These are phyloP conservation scores for Peromyscus maniculatus DNA, from an alignment of 2,113 vertebrate genomes.

Conservation along the genomic window DNA sequence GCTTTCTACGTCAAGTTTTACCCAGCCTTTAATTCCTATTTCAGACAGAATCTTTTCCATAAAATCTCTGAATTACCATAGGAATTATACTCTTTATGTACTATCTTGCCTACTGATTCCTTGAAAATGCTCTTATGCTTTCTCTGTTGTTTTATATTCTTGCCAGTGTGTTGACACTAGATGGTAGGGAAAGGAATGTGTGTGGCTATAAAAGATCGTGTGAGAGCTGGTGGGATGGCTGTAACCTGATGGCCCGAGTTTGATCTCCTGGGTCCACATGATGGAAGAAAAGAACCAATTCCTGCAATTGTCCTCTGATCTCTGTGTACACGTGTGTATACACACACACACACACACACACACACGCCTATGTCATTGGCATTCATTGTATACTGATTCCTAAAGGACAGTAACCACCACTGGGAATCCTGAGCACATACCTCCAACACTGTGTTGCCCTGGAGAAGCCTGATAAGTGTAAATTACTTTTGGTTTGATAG, in stretches of 20 bases:
- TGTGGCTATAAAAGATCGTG: not conserved
- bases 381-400: not conserved
- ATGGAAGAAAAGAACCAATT: too few species aligned
- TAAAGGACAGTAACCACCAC: not conserved
- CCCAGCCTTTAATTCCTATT: not conserved
- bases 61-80: constrained; percentile 11
- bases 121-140: not conserved
- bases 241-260: too few species aligned
- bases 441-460: not conserved
- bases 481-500: constrained; percentile 21
- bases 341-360: not conserved
- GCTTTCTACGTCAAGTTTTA: not conserved
- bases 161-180: not conserved
- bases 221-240: not conserved
- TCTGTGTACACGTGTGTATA: too few species aligned
- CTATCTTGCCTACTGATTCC: not conserved
- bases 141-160: constrained; percentile 43
- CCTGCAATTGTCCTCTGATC: too few species aligned
- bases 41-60: not conserved
- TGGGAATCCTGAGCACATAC: not conserved
- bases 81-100: constrained; percentile 3
- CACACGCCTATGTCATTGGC: not conserved
- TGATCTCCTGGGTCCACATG: too few species aligned
- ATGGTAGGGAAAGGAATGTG: not conserved
- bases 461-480: not conserved